Conservation (phyloP, 2,888 invertebrate genomes). For the Dioctria linearis region DNA sequence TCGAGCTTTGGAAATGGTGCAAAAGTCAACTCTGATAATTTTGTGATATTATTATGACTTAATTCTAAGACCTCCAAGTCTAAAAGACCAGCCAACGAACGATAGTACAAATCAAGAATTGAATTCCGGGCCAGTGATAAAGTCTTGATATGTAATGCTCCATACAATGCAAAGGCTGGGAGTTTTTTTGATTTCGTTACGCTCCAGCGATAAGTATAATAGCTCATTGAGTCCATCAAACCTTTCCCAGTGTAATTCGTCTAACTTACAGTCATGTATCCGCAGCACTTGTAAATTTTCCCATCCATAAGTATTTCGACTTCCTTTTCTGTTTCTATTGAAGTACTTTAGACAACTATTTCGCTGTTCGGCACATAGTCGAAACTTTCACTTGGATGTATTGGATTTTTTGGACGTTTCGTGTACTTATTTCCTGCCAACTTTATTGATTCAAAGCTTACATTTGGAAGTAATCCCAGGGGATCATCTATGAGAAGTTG, state of each 20-base stretch:
- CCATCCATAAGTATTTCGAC: constrained; percentile 73
- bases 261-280: constrained; percentile 75
- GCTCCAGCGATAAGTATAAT: constrained; percentile 76
- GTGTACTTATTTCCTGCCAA: constrained; percentile 70
- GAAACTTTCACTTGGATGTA: constrained; percentile 68
- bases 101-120: constrained; percentile 76
- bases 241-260: constrained; percentile 79
- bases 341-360: constrained; percentile 61
- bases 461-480: constrained; percentile 71
- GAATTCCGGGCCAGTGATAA: constrained; percentile 78
- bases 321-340: constrained; percentile 66
- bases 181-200: constrained; percentile 77
- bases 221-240: constrained; percentile 77
- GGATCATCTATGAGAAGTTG: constrained; percentile 72
- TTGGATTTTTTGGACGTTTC: constrained; percentile 65
- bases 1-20: constrained; percentile 79
- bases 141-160: constrained; percentile 76
- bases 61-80: constrained; percentile 78
- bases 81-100: constrained; percentile 78
- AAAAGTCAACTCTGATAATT: constrained; percentile 79
- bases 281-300: constrained; percentile 74
- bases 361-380: constrained; percentile 69
- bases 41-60: constrained; percentile 77
- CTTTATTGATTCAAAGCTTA: constrained; percentile 73
- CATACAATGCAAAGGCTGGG: constrained; percentile 80